Percentiles rank a stretch among this genome's conserved stretches.
Conservation (phyloP, 2,797 vertebrate genomes). For the Alcedo quadribrachys region DNA sequence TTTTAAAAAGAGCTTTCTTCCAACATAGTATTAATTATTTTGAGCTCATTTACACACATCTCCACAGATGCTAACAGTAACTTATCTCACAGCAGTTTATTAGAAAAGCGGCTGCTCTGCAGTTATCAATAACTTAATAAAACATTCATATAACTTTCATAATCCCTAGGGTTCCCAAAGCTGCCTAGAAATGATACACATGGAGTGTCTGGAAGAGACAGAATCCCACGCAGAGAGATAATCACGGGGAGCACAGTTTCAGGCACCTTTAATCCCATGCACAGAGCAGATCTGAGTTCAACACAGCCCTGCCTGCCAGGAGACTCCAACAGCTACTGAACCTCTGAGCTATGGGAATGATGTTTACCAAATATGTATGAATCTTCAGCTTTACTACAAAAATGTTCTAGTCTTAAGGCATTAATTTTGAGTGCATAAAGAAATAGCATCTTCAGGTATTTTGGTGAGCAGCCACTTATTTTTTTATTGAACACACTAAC, state of each 20-base stretch:
- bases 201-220: background rate
- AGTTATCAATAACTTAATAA: slow-evolving; percentile 60
- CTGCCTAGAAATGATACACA: background rate
- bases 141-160: slow-evolving; percentile 29
- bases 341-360: background rate
- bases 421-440: background rate
- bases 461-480: background rate
- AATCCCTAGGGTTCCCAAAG: background rate
- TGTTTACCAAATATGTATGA: background rate
- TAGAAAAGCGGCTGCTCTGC: slow-evolving; percentile 6
- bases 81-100: slow-evolving; percentile 41
- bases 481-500: background rate
- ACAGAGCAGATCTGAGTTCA: background rate
- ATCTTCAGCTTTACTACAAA: background rate
- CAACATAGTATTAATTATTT: slow-evolving; percentile 40
- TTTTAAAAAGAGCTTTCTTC: slow-evolving; percentile 27
- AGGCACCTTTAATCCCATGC: background rate
- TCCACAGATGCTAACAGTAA: slow-evolving; percentile 26
- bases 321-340: background rate
- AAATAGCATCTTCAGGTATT: background rate
- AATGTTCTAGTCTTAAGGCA: background rate
- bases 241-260: background rate
- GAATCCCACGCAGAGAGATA: background rate
- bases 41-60: slow-evolving; percentile 23
- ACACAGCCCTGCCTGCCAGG: rapidly evolving